Evolutionary conservation across 2,113 vertebrate species (phyloP), one percentile per base, ranked within the genome.

Genomic region (Equus quagga): DNA sequence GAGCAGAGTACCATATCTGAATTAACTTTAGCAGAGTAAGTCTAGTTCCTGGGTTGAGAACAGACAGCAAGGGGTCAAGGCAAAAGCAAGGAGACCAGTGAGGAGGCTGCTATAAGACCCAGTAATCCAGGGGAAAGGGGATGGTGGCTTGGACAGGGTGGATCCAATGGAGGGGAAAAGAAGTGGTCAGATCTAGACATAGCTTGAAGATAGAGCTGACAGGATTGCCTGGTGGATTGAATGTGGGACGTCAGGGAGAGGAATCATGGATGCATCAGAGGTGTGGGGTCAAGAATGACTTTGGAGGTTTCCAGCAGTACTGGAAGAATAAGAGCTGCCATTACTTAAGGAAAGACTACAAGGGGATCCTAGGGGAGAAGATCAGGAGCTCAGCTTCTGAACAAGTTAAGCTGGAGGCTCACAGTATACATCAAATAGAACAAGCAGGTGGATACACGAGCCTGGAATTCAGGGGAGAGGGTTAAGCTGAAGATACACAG

Each of bases 1-100:
- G 70, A 87, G 46, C 67, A 69, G 41, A 90, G n/a, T 54, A 15
- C 31, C 14, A 44, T 54, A 90, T 81, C 15, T 94, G 54, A 70
- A 51, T 96, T 94, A 72, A 96, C 85, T 88, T 94, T 24, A 83
- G 64, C 65, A 87, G 23, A 36, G 26, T 44, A 90, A 94, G 44
- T 67, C 46, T 75, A 28, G 6, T 91, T 70, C 33, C 46, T 78
- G 44, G 19, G 54, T 80, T 90, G 36, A 84, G 21, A 95, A 89
- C 6, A 84, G 28, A 67, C 21, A 31, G 78, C 31, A 89, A 91
- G 31, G 15, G 15, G 17, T 67, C 70, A 87, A 88, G 51, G 15
- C n/a, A 95, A 91, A 95, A 89, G 24, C 64, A 97, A 81, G 24
- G 36, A 76, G 4, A 75, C 3, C 10, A 46, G 36, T 69, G 51